A percentile compares a stretch with the other conserved stretches of the same genome.
phyloP scores from a whole-genome alignment of 2,797 vertebrate species.

The Linurgus olivaceus region DNA sequence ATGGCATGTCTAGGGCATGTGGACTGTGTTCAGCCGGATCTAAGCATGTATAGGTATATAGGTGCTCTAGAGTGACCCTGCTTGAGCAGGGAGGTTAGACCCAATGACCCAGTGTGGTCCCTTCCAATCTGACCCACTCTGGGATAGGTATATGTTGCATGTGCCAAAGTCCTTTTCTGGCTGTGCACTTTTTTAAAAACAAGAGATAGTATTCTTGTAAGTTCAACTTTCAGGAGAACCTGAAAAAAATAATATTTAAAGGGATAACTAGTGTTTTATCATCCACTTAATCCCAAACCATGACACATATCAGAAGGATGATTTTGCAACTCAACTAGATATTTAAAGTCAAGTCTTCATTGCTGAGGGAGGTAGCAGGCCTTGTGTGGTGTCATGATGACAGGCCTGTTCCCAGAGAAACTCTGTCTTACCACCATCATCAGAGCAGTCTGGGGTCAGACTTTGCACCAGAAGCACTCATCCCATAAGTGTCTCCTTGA shows the following conservation, averaged over 20 bases:
- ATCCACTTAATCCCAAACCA: background rate
- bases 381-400: rapidly evolving
- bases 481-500: background rate
- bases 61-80: background rate
- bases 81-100: background rate
- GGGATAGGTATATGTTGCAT: background rate
- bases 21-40: background rate
- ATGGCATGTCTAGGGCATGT: background rate
- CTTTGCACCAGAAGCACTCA: background rate
- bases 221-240: background rate
- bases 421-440: background rate
- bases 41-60: background rate
- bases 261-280: background rate
- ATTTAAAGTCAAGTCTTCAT: background rate
- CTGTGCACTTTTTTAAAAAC: background rate
- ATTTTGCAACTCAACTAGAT: background rate
- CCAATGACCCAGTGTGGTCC: background rate
- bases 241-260: background rate
- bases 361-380: background rate
- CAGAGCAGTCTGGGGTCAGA: background rate
- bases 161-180: background rate
- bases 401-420: background rate
- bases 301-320: background rate
- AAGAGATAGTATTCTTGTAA: background rate
- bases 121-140: background rate